Conservation (phyloP, 2,888 invertebrate genomes). For the Iphiclides podalirius region DNA sequence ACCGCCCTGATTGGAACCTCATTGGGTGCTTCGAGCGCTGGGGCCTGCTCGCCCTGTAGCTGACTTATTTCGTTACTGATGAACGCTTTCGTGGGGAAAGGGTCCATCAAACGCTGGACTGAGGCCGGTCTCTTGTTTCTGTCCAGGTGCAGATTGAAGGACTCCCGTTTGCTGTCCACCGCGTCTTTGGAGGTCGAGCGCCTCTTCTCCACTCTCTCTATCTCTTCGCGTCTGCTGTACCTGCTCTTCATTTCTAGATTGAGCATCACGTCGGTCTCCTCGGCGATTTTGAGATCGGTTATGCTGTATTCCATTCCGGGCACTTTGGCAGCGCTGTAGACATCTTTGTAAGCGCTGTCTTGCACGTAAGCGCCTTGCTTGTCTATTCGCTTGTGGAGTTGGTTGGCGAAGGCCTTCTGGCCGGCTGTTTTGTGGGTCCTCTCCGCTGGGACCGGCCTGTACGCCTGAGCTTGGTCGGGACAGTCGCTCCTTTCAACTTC, state of each 20-base stretch:
- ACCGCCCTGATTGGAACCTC: constrained; percentile 59
- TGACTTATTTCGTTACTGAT: constrained; percentile 58
- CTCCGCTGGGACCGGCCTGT: constrained; percentile 65
- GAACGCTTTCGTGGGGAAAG: constrained; percentile 66
- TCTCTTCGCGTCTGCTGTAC: constrained; percentile 63
- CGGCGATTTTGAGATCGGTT: constrained; percentile 74
- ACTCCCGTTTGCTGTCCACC: constrained; percentile 60
- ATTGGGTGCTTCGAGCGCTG: constrained; percentile 54
- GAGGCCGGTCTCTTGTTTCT: constrained; percentile 61
- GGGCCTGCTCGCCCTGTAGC: constrained; percentile 52
- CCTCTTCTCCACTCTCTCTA: constrained; percentile 57
- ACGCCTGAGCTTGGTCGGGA: constrained; percentile 45
- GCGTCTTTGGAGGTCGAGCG: constrained; percentile 62
- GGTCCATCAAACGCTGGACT: constrained; percentile 60
- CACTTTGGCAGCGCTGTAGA: constrained; percentile 69
- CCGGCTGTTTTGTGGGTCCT: constrained; percentile 69
- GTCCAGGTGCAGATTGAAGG: constrained; percentile 58
- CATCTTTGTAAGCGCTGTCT: constrained; percentile 71
- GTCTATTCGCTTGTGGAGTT: constrained; percentile 75
- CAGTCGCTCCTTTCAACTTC: constrained; percentile 51
- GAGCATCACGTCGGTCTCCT: constrained; percentile 72
- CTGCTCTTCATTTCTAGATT: constrained; percentile 66
- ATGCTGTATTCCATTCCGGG: constrained; percentile 70
- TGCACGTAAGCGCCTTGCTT: constrained; percentile 74
- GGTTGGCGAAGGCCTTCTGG: constrained; percentile 72